These are phyloP conservation scores for Polypterus bichir DNA, from an alignment of 2,113 vertebrate species.

Conservation along the genomic window DNA sequence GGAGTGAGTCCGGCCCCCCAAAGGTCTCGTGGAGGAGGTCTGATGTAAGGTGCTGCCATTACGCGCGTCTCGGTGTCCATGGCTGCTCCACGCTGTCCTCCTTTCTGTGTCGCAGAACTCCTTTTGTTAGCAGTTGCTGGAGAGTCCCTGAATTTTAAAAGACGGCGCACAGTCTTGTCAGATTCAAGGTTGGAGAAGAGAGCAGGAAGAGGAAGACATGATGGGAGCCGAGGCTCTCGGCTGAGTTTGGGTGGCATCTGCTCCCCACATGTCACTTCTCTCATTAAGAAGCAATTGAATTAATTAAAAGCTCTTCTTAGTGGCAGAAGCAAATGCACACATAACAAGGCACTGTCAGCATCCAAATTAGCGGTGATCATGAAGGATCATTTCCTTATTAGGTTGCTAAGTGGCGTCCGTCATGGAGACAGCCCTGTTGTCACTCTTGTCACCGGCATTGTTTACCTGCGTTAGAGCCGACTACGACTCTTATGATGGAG, in stretches of 20 bases:
- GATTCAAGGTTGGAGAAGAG: too few relatives aligned
- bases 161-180: too few relatives aligned
- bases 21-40: too few relatives aligned
- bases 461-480: too few relatives aligned
- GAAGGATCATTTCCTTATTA: slow-evolving; percentile 79
- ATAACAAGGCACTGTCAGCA: slow-evolving; percentile 80
- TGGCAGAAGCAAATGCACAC: slow-evolving; percentile 29
- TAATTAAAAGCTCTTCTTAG: slow-evolving; percentile 82
- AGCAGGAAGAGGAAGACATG: neutral
- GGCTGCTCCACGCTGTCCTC: too few relatives aligned
- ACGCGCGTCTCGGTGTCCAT: too few relatives aligned
- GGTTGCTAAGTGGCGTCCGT: slow-evolving; percentile 69
- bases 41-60: too few relatives aligned
- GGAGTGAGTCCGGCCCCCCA: too few relatives aligned
- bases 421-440: slow-evolving; percentile 50
- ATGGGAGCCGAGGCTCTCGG: slow-evolving; percentile 55
- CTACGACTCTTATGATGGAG: too few relatives aligned
- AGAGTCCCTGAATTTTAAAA: too few relatives aligned
- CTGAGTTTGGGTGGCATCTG: slow-evolving; percentile 72
- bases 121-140: too few relatives aligned
- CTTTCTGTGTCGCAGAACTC: too few relatives aligned
- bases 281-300: slow-evolving; percentile 85
- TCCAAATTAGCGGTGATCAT: slow-evolving; percentile 82
- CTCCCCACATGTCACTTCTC: slow-evolving; percentile 78
- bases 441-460: neutral